These are phyloP conservation scores for Pseudanteris insignis DNA, from an alignment of 2,888 invertebrate species.

Conservation along the genomic window DNA sequence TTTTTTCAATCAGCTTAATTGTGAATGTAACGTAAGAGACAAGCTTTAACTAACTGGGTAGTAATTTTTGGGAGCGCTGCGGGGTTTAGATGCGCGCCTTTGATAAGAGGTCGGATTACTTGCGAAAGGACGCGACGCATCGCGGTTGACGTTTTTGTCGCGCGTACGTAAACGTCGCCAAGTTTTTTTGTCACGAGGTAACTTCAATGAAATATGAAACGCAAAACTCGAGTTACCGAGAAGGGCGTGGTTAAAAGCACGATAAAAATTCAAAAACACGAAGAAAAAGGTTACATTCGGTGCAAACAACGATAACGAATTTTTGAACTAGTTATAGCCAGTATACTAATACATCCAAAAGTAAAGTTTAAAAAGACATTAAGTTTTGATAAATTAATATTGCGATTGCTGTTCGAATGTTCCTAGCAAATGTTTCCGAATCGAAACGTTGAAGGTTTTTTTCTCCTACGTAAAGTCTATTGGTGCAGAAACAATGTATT, in stretches of 20 bases:
- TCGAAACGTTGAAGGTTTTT: no score
- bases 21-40: conserved; percentile 18
- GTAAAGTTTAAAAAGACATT: no score
- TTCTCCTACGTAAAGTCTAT: no score
- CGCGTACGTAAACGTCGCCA: no score
- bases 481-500: no score
- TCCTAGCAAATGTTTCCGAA: no score
- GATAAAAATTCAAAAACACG: conserved; percentile 25
- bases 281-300: not conserved
- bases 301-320: conserved; percentile 15
- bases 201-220: conserved; percentile 36
- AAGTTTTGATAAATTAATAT: no score
- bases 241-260: conserved; percentile 10
- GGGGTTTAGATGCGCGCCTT: conserved; percentile 6
- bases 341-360: conserved; percentile 12
- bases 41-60: conserved; percentile 20
- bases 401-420: no score
- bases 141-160: no score
- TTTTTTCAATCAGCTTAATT: conserved; percentile 22
- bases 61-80: conserved; percentile 13
- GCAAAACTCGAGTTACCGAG: conserved; percentile 17
- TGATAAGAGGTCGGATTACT: conserved; percentile 31
- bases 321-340: not conserved
- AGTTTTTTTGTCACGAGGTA: no score
- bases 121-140: conserved; percentile 19